phyloP scores from a whole-genome alignment of 2,113 vertebrate species.

The Ammodytes marinus region DNA sequence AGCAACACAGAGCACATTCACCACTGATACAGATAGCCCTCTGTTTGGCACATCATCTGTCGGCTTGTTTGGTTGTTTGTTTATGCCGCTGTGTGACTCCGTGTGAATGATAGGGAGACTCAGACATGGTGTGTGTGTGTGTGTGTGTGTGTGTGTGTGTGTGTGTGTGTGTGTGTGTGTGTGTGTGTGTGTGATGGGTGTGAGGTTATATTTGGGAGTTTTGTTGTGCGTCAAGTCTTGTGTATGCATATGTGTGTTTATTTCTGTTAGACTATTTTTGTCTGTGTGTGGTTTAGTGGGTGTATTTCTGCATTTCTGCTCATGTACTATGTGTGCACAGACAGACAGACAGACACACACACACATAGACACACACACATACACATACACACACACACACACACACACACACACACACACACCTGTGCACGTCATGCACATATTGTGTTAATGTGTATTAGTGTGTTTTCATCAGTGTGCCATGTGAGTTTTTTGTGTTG shows the following conservation, averaged over 20 bases:
- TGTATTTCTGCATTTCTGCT: constrained; percentile 2
- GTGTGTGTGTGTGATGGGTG: too few relatives aligned
- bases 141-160: constrained; percentile 27
- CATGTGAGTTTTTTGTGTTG: constrained; percentile 61
- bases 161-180: constrained; percentile 33
- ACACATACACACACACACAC: too few relatives aligned
- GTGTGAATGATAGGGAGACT: constrained; percentile 50
- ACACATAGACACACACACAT: too few relatives aligned
- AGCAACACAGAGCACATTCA: constrained; percentile 75
- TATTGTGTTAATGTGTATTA: constrained; percentile 6
- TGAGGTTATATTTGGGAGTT: too few relatives aligned
- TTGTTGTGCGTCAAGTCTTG: too few relatives aligned
- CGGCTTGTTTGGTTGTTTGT: constrained; percentile 75
- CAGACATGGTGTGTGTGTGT: constrained; percentile 45
- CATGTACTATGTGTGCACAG: background rate
- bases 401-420: background rate
- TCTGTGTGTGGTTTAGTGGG: constrained; percentile 1
- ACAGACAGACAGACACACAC: background rate
- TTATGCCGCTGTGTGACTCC: constrained; percentile 70
- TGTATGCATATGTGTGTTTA: constrained; percentile 1
- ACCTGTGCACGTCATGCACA: background rate
- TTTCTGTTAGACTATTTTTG: constrained; percentile 16
- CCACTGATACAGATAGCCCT: constrained; percentile 71
- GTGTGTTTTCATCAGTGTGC: constrained; percentile 35
- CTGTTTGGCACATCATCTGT: constrained; percentile 80